Evolutionary conservation across 2,797 vertebrate genomes (phyloP).

Genomic region (Girardinus metallicus): DNA sequence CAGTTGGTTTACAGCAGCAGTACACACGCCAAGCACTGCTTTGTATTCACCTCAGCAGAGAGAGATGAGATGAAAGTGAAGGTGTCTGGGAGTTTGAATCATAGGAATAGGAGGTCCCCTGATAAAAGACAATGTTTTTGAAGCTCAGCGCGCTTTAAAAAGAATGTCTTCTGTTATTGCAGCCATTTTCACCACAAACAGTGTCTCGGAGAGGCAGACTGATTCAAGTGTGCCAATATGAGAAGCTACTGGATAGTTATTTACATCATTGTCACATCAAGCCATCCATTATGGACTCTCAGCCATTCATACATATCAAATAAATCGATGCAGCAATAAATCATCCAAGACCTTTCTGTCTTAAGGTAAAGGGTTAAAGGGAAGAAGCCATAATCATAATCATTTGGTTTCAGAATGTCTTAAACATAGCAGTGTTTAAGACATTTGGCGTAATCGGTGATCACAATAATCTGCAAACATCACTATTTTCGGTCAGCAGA

Average conservation of each 20-base stretch:
- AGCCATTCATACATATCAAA: neutral
- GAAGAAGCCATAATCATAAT: neutral
- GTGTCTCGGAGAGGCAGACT: slow-evolving; percentile 43
- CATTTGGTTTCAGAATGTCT: neutral
- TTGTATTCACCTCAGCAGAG: slow-evolving; percentile 56
- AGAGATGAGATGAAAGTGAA: slow-evolving; percentile 57
- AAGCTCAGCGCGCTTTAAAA: slow-evolving; percentile 55
- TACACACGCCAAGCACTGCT: slow-evolving; percentile 37
- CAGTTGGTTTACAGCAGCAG: slow-evolving; percentile 24
- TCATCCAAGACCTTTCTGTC: neutral
- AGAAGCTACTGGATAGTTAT: slow-evolving; percentile 26
- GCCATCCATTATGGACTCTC: neutral
- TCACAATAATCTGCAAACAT: neutral
- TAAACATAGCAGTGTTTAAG: neutral
- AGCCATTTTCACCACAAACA: slow-evolving; percentile 55
- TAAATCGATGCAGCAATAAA: neutral
- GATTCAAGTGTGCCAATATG: slow-evolving; percentile 35
- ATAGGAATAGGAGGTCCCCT: slow-evolving; percentile 63
- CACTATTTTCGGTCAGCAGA: too few relatives aligned
- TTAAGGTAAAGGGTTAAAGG: neutral
- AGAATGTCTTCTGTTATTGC: slow-evolving; percentile 59
- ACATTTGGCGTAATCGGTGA: neutral
- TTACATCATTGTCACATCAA: slow-evolving; percentile 11
- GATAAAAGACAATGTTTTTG: slow-evolving; percentile 55
- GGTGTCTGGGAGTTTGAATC: slow-evolving; percentile 66